phyloP scores from a whole-genome alignment of 2,888 invertebrate genomes.

The Melanostoma scalare region DNA sequence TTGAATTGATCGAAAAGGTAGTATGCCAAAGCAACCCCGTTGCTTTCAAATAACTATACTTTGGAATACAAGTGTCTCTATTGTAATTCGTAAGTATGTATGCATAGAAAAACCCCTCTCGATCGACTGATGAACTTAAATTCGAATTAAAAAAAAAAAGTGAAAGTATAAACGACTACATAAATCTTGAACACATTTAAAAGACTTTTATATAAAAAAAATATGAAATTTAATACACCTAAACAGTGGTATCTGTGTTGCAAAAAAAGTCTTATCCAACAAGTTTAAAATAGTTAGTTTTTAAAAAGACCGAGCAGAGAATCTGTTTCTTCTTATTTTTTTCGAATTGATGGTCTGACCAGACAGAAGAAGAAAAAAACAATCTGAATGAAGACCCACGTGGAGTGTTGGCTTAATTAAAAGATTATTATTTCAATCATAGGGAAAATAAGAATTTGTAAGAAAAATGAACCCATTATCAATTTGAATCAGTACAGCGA shows the following conservation, averaged over 20 bases:
- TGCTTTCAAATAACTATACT: not conserved
- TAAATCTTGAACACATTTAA: slow-evolving; percentile 1
- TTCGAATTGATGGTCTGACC: not conserved
- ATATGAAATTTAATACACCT: slow-evolving; percentile 60
- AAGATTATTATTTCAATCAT: not conserved
- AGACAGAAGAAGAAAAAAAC: not conserved
- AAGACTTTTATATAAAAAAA: slow-evolving; percentile 17
- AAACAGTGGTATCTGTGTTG: slow-evolving; percentile 10
- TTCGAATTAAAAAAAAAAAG: not conserved
- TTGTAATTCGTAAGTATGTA: slow-evolving; percentile 24
- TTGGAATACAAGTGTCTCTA: slow-evolving; percentile 12
- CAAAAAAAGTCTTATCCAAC: slow-evolving; percentile 8
- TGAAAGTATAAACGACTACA: not conserved
- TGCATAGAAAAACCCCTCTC: not conserved
- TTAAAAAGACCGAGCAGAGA: not conserved
- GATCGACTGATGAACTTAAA: not conserved
- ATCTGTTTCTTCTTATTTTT: not conserved
- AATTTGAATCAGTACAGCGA: not conserved
- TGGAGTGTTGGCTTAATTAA: slow-evolving; percentile 8
- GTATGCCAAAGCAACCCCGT: slow-evolving; percentile 22
- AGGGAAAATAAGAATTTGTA: not conserved
- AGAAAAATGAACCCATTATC: not conserved
- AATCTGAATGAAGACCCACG: slow-evolving; percentile 1
- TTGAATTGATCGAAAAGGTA: slow-evolving; percentile 11
- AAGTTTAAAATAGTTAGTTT: slow-evolving; percentile 14